Percentiles rank a stretch among this genome's conserved stretches.
Conservation (phyloP, 2,113 vertebrate species). For the Coturnix japonica region DNA sequence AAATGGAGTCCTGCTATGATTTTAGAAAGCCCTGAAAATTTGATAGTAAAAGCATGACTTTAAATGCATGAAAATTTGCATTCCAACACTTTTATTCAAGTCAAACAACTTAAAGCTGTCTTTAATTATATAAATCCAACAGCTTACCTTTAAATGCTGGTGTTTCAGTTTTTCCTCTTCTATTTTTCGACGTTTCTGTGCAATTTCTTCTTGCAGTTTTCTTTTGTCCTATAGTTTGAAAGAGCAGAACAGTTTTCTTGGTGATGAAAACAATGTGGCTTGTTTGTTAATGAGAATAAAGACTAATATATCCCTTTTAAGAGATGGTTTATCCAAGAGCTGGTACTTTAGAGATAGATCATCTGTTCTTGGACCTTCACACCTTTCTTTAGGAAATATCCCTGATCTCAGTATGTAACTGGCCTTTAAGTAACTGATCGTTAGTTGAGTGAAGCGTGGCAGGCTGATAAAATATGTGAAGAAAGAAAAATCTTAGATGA, state of each 20-base stretch:
- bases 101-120: neutral
- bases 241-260: neutral
- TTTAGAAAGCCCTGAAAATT: conserved; percentile 29
- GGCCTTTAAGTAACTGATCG: neutral
- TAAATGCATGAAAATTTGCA: conserved; percentile 39
- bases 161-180: conserved; percentile 95
- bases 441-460: neutral
- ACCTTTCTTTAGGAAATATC: neutral
- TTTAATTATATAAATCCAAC: neutral
- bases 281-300: neutral
- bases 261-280: neutral
- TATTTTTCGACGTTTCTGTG: conserved; percentile 88
- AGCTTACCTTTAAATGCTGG: conserved; percentile 91
- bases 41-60: conserved; percentile 36
- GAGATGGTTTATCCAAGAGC: neutral
- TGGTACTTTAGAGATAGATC: neutral
- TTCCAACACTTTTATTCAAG: conserved; percentile 11
- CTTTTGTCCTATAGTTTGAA: conserved; percentile 88
- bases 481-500: neutral
- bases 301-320: neutral
- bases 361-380: neutral
- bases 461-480: neutral
- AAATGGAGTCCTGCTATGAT: conserved; percentile 20
- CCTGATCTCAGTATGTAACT: neutral
- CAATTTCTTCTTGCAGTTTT: conserved; percentile 93